phyloP scores from a whole-genome alignment of 2,797 vertebrate species.

The Clarias laeviceps region DNA sequence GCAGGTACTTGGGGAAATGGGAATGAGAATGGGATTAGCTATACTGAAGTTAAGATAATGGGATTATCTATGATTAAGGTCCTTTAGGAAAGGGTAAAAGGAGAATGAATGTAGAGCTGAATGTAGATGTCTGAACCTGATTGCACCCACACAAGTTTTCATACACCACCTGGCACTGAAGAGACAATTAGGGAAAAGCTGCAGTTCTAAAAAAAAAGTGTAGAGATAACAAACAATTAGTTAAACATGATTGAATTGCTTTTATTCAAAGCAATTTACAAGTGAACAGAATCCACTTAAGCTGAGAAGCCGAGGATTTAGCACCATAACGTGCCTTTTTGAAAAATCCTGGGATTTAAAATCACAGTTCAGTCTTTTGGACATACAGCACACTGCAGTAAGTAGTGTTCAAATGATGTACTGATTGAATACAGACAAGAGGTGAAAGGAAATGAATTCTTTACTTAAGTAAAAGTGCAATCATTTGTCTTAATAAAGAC shows the following conservation, averaged over 20 bases:
- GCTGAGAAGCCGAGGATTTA: background rate
- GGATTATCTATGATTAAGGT: conserved; percentile 63
- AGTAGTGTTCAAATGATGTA: background rate
- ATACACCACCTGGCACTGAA: background rate
- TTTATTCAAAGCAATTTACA: background rate
- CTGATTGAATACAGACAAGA: background rate
- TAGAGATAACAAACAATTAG: conserved; percentile 10
- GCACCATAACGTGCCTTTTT: background rate
- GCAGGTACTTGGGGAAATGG: conserved; percentile 39
- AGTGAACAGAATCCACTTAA: background rate
- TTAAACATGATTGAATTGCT: background rate
- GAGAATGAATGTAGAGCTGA: conserved; percentile 30
- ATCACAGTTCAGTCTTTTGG: background rate
- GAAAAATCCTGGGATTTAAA: background rate
- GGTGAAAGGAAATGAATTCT: background rate
- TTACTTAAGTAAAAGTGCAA: background rate
- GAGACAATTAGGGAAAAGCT: background rate
- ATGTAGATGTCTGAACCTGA: conserved; percentile 25
- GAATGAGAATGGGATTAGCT: conserved; percentile 55
- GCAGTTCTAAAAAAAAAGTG: background rate
- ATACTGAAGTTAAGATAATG: conserved; percentile 54
- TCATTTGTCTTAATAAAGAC: background rate
- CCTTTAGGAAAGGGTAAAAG: conserved; percentile 42
- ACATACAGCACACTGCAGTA: background rate
- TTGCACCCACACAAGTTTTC: conserved; percentile 34